Evolutionary conservation across 1,140 invertebrate species (phyloP).

Genomic region (Atta cephalotes): DNA sequence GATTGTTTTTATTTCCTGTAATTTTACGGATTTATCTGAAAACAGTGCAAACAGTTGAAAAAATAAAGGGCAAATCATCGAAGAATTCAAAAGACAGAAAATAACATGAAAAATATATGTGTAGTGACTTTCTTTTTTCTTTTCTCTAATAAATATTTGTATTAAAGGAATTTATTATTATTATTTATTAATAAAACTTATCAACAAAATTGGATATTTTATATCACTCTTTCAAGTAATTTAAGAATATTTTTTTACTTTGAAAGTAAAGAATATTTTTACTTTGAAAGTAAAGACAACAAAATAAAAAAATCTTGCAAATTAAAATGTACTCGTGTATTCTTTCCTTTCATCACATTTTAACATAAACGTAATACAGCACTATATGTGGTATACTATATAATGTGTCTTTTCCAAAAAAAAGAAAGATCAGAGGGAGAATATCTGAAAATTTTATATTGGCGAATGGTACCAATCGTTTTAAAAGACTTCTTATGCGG

Average conservation of each 20-base stretch:
- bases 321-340: neutral
- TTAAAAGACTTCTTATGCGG: constrained; percentile 61
- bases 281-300: neutral
- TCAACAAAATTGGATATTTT: neutral
- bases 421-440: neutral
- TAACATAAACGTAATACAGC: neutral
- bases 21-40: constrained; percentile 7
- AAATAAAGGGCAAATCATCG: neutral
- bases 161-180: neutral
- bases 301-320: neutral
- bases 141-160: neutral
- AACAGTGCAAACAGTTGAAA: neutral
- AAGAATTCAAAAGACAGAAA: neutral
- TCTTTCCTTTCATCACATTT: neutral
- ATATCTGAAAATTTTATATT: constrained; percentile 12
- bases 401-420: neutral
- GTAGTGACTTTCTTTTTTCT: neutral
- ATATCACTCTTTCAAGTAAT: neutral
- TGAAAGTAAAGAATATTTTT: neutral
- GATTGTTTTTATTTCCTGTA: constrained; percentile 40
- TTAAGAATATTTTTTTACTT: neutral
- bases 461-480: constrained; percentile 47
- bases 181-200: neutral
- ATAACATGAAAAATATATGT: neutral
- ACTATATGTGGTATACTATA: neutral